Evolutionary conservation across 2,888 invertebrate genomes (phyloP).

Genomic region (Altica lythri): DNA sequence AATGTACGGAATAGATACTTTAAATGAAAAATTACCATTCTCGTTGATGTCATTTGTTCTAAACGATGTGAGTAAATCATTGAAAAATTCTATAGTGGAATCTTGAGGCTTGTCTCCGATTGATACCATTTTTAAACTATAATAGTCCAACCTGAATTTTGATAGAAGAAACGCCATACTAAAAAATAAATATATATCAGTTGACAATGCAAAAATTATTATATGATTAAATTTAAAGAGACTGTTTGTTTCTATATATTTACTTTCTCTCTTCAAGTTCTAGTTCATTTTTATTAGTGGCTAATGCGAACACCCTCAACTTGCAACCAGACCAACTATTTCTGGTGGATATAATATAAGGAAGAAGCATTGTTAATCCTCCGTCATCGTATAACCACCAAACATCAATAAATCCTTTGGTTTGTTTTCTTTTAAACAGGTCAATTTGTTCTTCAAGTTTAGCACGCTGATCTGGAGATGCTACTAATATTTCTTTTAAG

Average conservation of each 20-base stretch:
- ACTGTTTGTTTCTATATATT: conserved; percentile 32
- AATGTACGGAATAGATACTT: not conserved
- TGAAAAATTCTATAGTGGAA: conserved; percentile 74
- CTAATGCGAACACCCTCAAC: conserved; percentile 81
- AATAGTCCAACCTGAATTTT: conserved; percentile 94
- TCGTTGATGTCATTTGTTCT: conserved; percentile 55
- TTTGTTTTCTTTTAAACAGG: conserved; percentile 77
- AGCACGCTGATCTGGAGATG: conserved; percentile 55
- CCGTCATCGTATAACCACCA: conserved; percentile 98
- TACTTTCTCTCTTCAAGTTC: conserved; percentile 87
- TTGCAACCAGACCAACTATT: conserved; percentile 78
- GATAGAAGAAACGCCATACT: conserved; percentile 92
- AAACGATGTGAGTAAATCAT: conserved; percentile 72
- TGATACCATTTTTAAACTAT: conserved; percentile 89
- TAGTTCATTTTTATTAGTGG: conserved; percentile 76
- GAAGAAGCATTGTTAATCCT: conserved; percentile 82
- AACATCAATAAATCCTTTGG: conserved; percentile 84
- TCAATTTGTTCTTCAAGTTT: conserved; percentile 63
- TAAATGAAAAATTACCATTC: conserved; percentile 44
- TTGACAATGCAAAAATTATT: no score
- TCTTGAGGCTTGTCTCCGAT: conserved; percentile 81
- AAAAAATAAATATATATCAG: conserved; percentile 32
- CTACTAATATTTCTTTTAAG: conserved; percentile 41
- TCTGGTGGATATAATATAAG: conserved; percentile 82
- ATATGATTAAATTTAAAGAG: not conserved